Evolutionary conservation across 2,888 invertebrate genomes (phyloP).

Genomic region (Amorpha juglandis): DNA sequence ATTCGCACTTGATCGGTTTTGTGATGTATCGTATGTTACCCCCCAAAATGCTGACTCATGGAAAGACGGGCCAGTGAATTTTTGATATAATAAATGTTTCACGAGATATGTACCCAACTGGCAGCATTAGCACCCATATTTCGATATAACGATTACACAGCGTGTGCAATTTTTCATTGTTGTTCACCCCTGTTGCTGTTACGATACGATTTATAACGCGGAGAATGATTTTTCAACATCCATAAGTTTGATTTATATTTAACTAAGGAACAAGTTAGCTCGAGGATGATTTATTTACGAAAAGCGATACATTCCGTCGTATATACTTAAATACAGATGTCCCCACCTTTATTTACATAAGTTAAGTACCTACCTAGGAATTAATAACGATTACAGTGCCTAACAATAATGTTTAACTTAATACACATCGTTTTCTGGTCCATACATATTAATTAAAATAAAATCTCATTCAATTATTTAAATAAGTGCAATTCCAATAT

Average conservation of each 20-base stretch:
- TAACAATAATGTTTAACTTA: not conserved
- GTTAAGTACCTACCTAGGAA: not conserved
- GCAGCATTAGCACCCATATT: constrained; percentile 77
- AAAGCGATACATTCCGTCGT: not conserved
- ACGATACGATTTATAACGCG: constrained; percentile 75
- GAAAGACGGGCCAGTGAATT: constrained; percentile 51
- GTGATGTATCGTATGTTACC: not conserved
- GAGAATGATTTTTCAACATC: constrained; percentile 80
- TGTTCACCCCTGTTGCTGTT: constrained; percentile 67
- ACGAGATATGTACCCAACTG: constrained; percentile 72
- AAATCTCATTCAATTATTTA: constrained; percentile 34
- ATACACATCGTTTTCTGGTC: not conserved
- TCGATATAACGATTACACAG: constrained; percentile 73
- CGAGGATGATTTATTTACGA: not conserved
- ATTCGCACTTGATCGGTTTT: too few species aligned
- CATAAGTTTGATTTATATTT: constrained; percentile 77
- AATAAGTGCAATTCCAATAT: constrained; percentile 41
- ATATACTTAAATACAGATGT: not conserved
- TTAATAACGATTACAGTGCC: not conserved
- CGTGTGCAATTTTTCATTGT: constrained; percentile 78
- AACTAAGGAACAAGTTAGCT: constrained; percentile 45
- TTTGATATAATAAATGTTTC: constrained; percentile 71
- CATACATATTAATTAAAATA: constrained; percentile 25
- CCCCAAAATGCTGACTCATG: constrained; percentile 48
- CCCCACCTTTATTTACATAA: not conserved